These are phyloP conservation scores for Lerema accius DNA, from an alignment of 1,140 invertebrate genomes.

Conservation along the genomic window DNA sequence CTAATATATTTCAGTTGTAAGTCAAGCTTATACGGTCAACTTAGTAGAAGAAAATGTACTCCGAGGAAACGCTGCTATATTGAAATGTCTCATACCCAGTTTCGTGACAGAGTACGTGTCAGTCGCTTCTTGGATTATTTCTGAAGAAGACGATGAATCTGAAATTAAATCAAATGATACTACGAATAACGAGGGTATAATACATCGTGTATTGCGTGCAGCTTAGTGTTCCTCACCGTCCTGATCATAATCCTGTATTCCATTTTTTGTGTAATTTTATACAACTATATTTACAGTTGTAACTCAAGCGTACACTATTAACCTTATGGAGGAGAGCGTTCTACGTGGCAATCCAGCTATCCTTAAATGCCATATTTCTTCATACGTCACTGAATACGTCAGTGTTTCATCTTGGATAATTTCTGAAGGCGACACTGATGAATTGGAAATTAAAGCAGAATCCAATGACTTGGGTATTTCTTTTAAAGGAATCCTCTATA, in stretches of 20 bases:
- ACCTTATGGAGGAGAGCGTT: conserved; percentile 95
- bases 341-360: conserved; percentile 94
- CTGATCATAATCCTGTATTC: conserved; percentile 29
- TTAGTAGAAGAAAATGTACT: conserved; percentile 95
- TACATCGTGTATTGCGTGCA: not conserved
- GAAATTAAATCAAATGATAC: conserved; percentile 64
- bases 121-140: conserved; percentile 92
- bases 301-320: conserved; percentile 92
- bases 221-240: not conserved
- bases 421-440: conserved; percentile 85
- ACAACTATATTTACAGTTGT: conserved; percentile 88
- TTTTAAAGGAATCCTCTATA: conserved; percentile 11
- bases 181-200: conserved; percentile 57
- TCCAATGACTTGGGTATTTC: conserved; percentile 69
- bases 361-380: conserved; percentile 96
- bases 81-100: conserved; percentile 96
- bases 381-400: conserved; percentile 95
- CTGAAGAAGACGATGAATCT: conserved; percentile 81
- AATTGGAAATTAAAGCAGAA: conserved; percentile 74
- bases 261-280: conserved; percentile 28
- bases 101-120: conserved; percentile 95
- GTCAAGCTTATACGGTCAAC: conserved; percentile 89
- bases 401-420: conserved; percentile 93
- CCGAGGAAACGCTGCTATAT: conserved; percentile 92
- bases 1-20: conserved; percentile 92